These are phyloP conservation scores for Pardalotus punctatus DNA, from an alignment of 2,113 vertebrate species.

Conservation along the genomic window DNA sequence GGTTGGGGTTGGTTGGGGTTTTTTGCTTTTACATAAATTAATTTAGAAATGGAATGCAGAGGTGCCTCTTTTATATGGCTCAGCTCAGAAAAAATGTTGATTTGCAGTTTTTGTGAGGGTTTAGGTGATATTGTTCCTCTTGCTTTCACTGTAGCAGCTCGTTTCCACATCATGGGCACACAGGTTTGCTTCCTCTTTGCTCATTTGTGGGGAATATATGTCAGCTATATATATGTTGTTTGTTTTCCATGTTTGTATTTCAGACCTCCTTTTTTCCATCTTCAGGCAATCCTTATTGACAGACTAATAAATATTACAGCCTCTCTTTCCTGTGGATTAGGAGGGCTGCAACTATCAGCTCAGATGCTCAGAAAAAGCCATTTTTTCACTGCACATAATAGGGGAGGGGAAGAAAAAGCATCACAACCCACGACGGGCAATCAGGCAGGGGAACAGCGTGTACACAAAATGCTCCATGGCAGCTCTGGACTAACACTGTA, in stretches of 20 bases:
- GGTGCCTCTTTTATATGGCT: background rate
- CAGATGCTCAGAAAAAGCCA: background rate
- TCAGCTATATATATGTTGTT: background rate
- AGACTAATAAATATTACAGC: conserved; percentile 21
- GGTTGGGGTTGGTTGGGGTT: background rate
- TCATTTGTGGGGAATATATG: background rate
- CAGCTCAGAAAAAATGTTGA: background rate
- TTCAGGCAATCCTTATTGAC: background rate
- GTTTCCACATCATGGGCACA: background rate
- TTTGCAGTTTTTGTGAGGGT: background rate
- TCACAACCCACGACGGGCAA: background rate
- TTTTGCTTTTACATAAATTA: conserved; percentile 48
- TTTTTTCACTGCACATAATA: background rate
- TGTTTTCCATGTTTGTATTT: background rate
- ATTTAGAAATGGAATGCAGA: conserved; percentile 45
- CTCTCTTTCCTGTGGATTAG: background rate
- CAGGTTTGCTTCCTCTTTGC: background rate
- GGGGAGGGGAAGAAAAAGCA: background rate
- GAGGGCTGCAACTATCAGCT: background rate
- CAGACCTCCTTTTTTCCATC: background rate
- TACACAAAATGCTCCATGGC: background rate
- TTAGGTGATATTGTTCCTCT: background rate
- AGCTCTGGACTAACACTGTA: background rate
- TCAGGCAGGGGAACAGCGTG: background rate
- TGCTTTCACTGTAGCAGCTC: background rate